These are phyloP conservation scores for Chalcis sispes DNA, from an alignment of 2,888 invertebrate species.

Conservation along the genomic window DNA sequence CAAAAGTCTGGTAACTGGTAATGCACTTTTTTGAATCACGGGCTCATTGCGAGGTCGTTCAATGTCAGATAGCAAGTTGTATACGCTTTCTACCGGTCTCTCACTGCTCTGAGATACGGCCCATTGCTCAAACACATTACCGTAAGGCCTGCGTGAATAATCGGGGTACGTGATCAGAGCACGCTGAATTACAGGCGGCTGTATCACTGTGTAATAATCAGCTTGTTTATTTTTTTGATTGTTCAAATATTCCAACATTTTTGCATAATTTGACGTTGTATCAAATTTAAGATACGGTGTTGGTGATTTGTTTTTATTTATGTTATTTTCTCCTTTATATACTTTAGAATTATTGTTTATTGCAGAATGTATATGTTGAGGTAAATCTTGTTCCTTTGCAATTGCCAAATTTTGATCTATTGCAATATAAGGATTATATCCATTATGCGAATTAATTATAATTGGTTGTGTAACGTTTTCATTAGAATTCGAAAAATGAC, in stretches of 20 bases:
- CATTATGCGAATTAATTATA: neutral
- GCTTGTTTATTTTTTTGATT: slow-evolving; percentile 17
- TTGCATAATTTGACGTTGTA: neutral
- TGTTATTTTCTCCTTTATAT: neutral
- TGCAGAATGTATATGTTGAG: neutral
- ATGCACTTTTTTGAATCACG: slow-evolving; percentile 31
- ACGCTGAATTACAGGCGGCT: slow-evolving; percentile 6
- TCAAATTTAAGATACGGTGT: neutral
- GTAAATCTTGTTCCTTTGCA: neutral
- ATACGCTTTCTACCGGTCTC: slow-evolving; percentile 45
- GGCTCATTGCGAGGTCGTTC: slow-evolving; percentile 25
- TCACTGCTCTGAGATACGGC: slow-evolving; percentile 58
- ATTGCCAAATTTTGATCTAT: no score
- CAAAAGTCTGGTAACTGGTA: slow-evolving; percentile 58
- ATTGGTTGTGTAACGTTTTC: slow-evolving; percentile 15
- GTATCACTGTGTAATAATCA: slow-evolving; percentile 32
- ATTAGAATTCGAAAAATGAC: neutral
- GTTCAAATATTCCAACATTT: slow-evolving; percentile 31
- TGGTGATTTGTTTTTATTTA: neutral
- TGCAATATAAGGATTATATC: neutral
- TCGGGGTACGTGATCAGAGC: slow-evolving; percentile 28
- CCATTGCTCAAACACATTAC: slow-evolving; percentile 47
- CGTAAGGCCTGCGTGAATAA: slow-evolving; percentile 34
- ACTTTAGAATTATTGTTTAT: neutral
- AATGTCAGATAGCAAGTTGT: slow-evolving; percentile 1